A percentile compares a stretch with the other conserved stretches of the same genome.
These are phyloP conservation scores for Peromyscus maniculatus DNA, from an alignment of 2,113 vertebrate species.

Conservation along the genomic window DNA sequence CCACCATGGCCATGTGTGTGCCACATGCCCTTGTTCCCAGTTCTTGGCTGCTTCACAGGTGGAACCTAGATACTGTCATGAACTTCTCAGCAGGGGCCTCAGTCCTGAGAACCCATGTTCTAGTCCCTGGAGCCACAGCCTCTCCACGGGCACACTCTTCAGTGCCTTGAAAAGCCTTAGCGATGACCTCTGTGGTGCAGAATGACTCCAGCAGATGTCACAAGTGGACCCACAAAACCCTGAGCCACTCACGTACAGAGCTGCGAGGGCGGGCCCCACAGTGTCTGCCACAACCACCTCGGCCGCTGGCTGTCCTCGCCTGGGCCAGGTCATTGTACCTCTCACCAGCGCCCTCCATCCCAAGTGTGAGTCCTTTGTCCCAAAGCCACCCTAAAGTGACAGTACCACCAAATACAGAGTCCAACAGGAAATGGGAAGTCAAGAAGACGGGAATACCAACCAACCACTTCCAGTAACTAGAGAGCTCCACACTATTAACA, in stretches of 20 bases:
- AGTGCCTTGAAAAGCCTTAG: neutral
- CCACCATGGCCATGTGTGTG: neutral
- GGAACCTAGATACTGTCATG: neutral
- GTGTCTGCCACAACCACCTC: neutral
- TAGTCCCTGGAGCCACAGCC: neutral
- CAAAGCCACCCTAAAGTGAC: neutral
- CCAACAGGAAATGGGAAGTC: neutral
- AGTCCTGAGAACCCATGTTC: neutral
- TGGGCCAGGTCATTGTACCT: neutral
- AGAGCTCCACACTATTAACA: neutral
- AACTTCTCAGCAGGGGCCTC: neutral
- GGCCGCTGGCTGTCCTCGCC: neutral
- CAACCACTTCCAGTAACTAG: neutral
- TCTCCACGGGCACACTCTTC: neutral
- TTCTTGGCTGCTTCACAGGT: neutral
- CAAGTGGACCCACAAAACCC: neutral
- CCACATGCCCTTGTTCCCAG: neutral
- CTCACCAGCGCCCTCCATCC: neutral
- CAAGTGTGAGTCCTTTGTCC: neutral
- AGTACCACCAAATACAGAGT: neutral
- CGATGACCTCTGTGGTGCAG: neutral
- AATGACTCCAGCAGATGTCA: neutral
- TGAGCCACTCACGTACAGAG: neutral
- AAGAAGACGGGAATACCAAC: neutral
- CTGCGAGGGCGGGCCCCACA: neutral